These are phyloP conservation scores for Gallinago paraguaiae DNA, from an alignment of 2,113 vertebrate genomes.

Conservation along the genomic window DNA sequence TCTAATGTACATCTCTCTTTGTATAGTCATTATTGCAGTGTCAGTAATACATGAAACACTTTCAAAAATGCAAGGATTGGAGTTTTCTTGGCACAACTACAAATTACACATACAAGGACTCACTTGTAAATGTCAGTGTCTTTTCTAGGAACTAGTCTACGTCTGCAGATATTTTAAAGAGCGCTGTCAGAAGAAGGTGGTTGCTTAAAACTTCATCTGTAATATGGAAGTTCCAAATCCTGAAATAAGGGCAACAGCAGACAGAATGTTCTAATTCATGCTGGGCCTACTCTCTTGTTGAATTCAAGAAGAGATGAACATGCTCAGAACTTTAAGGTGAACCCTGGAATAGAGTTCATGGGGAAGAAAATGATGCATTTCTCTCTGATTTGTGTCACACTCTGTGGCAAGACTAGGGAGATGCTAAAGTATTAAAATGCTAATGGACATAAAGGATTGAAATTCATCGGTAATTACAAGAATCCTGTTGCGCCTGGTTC, in stretches of 20 bases:
- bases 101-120: not conserved
- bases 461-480: not conserved
- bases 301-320: not conserved
- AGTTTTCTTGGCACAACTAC: not conserved
- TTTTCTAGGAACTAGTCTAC: conserved; percentile 1
- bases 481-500: not conserved
- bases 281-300: not conserved
- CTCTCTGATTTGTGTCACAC: not conserved
- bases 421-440: not conserved
- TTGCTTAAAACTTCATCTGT: conserved; percentile 3
- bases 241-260: not conserved
- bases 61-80: not conserved
- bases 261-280: not conserved
- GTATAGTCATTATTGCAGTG: not conserved
- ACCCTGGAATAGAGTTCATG: not conserved
- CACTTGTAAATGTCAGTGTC: not conserved
- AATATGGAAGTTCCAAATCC: not conserved
- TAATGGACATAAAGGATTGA: not conserved
- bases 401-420: not conserved
- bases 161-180: conserved; percentile 15
- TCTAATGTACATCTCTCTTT: not conserved
- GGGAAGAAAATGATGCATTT: not conserved
- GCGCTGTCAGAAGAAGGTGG: not conserved
- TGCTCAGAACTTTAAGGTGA: not conserved
- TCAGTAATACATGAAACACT: not conserved